Base-by-base conservation (phyloP, 2,797 vertebrate species). In the Crenuchus spilurus region DNA sequence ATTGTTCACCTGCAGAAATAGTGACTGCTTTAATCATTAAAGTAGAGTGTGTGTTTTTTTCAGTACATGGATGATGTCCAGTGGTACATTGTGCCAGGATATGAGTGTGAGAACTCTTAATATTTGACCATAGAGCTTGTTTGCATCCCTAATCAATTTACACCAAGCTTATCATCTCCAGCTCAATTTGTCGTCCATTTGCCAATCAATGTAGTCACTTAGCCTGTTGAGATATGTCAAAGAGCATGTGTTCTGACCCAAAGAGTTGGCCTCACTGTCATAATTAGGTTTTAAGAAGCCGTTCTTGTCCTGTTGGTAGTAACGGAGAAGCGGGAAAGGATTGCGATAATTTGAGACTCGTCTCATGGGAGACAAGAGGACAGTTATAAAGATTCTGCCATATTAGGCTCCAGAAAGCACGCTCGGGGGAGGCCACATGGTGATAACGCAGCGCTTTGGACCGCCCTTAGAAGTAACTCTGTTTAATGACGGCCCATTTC, bases 11-110 rank as follows among this genome's bases (percentile, higher is more conserved):
- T 62, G 64, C 72, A 75, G 51, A 80, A 74, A 68, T 51, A 46
- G 52, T 61, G 51, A 49, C 60, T 51, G 70, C 71, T 80, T 79
- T 71, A 78, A 71, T 76, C 77, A 83, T 84, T 80, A 73, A 76
- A 70, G 20, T 33, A 39, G 33, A 33, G 60, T 14, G 6, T 1
- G 42, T 24, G 14, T 49, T 61, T 26, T 61, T 60, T 71, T 63
- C 30, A 14, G 60, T 46, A 72, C 60, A 31, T 72, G 74, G 63
- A 69, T 9, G 22, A 30, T 28, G 31, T 68, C 63, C 62, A 73
- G 51, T 22, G 22, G 39, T 22, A 73, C 22, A 28, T 7, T 48
- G 28, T 35, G 37, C 11, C 49, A 49, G 31, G 49, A 58, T 64
- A 41, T 37, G 18, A 62, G 57, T 61, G 31, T n/a, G 44, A 60